phyloP scores from a whole-genome alignment of 2,888 invertebrate genomes.

The Drosophila barbarae region DNA sequence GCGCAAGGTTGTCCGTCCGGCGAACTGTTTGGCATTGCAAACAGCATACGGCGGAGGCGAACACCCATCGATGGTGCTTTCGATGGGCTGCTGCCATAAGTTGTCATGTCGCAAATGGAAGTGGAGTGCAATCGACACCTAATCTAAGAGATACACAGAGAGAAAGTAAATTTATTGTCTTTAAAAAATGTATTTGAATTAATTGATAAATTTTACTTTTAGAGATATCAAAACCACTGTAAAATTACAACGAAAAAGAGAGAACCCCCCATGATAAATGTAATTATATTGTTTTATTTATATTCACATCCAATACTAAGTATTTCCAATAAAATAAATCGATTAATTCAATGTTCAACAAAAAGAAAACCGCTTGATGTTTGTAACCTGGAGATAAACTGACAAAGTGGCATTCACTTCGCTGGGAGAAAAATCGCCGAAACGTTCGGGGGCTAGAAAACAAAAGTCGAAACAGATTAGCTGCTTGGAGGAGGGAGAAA shows the following conservation, averaged over 20 bases:
- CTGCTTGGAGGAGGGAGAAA: slow-evolving; percentile 5
- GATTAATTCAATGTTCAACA: background rate
- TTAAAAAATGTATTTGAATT: no score
- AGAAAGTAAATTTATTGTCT: background rate
- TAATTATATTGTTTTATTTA: background rate
- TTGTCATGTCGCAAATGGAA: slow-evolving; percentile 55
- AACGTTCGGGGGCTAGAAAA: slow-evolving; percentile 6
- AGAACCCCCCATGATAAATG: background rate
- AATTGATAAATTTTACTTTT: background rate
- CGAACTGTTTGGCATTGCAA: slow-evolving; percentile 3
- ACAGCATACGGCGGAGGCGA: background rate
- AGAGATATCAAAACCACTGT: background rate
- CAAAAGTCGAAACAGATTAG: slow-evolving; percentile 33
- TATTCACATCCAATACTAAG: background rate
- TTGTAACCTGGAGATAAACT: slow-evolving; percentile 23
- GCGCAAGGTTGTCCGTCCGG: slow-evolving; percentile 42
- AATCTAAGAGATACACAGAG: slow-evolving; percentile 43
- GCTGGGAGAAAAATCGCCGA: slow-evolving; percentile 8
- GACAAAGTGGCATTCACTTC: slow-evolving; percentile 4
- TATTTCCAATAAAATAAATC: background rate
- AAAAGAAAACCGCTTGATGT: background rate
- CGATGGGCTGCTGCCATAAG: slow-evolving; percentile 41
- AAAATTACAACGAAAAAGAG: background rate
- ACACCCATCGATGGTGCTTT: slow-evolving; percentile 1
- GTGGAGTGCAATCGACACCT: slow-evolving; percentile 66